Evolutionary conservation across 2,888 invertebrate species (phyloP), one percentile per base, ranked within the genome.

Genomic region (Tachina fera): DNA sequence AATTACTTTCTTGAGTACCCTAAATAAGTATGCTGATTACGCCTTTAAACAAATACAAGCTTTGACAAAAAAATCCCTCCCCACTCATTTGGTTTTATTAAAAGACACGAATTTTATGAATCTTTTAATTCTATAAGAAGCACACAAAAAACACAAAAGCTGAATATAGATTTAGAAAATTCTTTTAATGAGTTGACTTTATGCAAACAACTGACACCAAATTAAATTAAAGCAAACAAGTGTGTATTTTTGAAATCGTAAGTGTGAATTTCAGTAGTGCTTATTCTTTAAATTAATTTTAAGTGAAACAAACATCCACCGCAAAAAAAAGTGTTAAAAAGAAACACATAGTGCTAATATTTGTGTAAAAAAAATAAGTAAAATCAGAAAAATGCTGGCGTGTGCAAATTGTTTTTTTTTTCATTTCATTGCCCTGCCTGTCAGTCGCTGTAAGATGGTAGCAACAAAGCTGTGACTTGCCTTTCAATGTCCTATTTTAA

Each of bases 401-500:
- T 75, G 39, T 9, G 61, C 41, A 49, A 51, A 65, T 31, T 0
- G 9, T 56, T 56, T 49, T 6, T 8, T 56, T 56, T 49, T 6
- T 8, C 0, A 4, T 49, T 6, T 8, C 1, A 4, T 65, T 60
- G 19, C 31, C 87, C 89, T 91, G 94, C 87, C 89, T 91, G 94
- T 95, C 94, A 94, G 93, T 94, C 96, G 96, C 97, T 97, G 96
- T 97, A 97, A 97, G 96, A 96, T 96, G 96, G 96, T 90, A 90
- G 96, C 96, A 95, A 96, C 96, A 97, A 79, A 96, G 97, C 97
- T 95, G 95, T 67, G 77, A 72, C 88, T 94, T 87, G 94, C 92
- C 93, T 76, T 3, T 16, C 5, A 56, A 60, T 68, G 68, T 77
- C 77, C 71, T 65, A 56, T 71, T 49, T 83, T 93, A 92, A 94